phyloP scores from a whole-genome alignment of 2,113 vertebrate genomes.

The Sula dactylatra region DNA sequence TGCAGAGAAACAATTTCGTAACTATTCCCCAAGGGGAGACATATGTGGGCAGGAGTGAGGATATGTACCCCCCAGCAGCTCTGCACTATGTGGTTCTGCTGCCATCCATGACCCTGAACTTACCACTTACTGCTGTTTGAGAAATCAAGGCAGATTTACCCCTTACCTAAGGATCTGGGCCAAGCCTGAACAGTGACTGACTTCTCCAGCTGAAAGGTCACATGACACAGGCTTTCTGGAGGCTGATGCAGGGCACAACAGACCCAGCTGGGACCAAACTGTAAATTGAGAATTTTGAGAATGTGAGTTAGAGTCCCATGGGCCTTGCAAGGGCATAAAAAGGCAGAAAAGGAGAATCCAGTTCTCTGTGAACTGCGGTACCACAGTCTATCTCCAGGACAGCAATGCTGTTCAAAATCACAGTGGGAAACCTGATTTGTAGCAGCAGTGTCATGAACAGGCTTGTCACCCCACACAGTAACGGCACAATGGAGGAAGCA shows the following conservation, averaged over 20 bases:
- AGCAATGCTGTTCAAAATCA: background rate
- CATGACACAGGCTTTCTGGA: background rate
- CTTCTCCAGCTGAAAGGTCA: background rate
- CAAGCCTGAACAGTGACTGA: background rate
- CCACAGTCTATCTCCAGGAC: background rate
- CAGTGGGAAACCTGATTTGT: background rate
- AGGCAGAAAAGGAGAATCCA: background rate
- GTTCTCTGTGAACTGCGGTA: background rate
- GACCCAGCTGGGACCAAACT: background rate
- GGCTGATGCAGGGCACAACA: background rate
- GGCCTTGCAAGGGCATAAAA: background rate
- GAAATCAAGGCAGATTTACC: background rate
- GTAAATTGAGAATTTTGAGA: background rate
- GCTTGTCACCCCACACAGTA: background rate
- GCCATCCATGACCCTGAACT: background rate
- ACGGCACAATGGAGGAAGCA: background rate
- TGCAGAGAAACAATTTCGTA: background rate
- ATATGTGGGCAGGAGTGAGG: background rate
- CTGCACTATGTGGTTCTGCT: rapidly evolving
- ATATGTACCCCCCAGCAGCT: background rate
- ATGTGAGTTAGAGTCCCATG: background rate
- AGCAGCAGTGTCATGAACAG: background rate
- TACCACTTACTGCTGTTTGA: background rate
- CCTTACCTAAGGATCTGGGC: background rate
- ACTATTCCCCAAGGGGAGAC: background rate